phyloP scores from a whole-genome alignment of 30 jellyfish, hydroid and myxozoan genomes.

The Mastigias papua region DNA sequence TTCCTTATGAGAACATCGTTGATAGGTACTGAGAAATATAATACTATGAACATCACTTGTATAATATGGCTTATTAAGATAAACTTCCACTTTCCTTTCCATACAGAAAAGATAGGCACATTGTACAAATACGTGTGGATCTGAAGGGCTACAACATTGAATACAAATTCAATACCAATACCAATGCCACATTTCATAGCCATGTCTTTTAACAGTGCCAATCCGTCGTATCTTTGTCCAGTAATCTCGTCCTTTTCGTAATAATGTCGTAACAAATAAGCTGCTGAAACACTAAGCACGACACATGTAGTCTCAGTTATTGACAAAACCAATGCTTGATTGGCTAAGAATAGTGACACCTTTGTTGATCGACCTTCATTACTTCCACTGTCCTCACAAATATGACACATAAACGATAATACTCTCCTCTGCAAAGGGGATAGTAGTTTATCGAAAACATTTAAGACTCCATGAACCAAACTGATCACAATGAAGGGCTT shows the following conservation, averaged over 20 bases:
- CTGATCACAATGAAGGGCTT: constrained; percentile 11
- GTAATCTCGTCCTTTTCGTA: constrained; percentile 13
- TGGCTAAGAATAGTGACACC: constrained; percentile 17
- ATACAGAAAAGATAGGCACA: constrained; percentile 6
- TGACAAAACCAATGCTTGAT: constrained; percentile 12
- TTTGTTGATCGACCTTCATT: background rate
- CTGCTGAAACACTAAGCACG: constrained; percentile 19
- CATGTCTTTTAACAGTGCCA: background rate
- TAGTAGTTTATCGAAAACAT: constrained; percentile 30
- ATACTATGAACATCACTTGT: constrained; percentile 5
- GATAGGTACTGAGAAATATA: constrained; percentile 1
- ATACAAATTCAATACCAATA: constrained; percentile 5
- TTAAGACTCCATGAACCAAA: constrained; percentile 26
- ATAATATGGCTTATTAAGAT: constrained; percentile 1
- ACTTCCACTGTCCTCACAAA: background rate
- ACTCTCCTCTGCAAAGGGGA: constrained; percentile 9
- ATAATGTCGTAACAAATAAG: constrained; percentile 6
- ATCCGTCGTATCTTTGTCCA: constrained; percentile 18
- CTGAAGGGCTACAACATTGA: constrained; percentile 4
- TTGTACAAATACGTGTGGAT: constrained; percentile 9
- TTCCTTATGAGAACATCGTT: background rate
- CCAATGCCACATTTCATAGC: constrained; percentile 13
- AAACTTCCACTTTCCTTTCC: constrained; percentile 38
- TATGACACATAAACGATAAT: background rate
- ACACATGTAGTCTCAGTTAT: constrained; percentile 42